A percentile compares a stretch with the other conserved stretches of the same genome.
These are phyloP conservation scores for Ernsta delagoae DNA, from an alignment of 2,888 invertebrate species.

Conservation along the genomic window DNA sequence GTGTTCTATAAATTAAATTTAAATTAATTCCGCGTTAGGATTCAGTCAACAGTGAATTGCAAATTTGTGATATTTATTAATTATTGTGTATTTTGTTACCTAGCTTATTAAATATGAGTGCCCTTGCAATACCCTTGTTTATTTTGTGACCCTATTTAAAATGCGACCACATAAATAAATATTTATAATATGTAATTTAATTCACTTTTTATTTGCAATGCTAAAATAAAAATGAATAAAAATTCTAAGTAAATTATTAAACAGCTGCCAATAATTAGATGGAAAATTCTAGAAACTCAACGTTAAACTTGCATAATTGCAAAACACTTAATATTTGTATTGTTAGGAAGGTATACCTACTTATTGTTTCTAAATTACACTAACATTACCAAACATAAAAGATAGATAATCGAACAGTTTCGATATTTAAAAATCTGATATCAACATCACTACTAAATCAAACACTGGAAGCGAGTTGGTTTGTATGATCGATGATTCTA, in stretches of 20 bases:
- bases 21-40: neutral
- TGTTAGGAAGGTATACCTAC: too few relatives aligned
- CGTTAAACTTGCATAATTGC: too few relatives aligned
- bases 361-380: too few relatives aligned
- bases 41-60: constrained; percentile 1
- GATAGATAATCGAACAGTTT: neutral
- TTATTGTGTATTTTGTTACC: neutral
- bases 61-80: neutral
- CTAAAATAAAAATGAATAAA: too few relatives aligned
- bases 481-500: constrained; percentile 71
- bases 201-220: neutral
- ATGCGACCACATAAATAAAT: neutral
- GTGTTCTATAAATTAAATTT: neutral
- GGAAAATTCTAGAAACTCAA: too few relatives aligned
- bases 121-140: neutral
- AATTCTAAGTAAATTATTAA: too few relatives aligned
- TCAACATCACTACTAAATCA: constrained; percentile 54
- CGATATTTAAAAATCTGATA: neutral
- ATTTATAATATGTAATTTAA: neutral
- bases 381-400: too few relatives aligned
- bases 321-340: too few relatives aligned
- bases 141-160: neutral
- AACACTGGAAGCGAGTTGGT: constrained; percentile 56
- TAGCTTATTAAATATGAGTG: neutral
- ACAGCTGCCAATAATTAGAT: too few relatives aligned